Percentiles rank a stretch among this genome's conserved stretches.
Conservation (phyloP, 2,888 invertebrate genomes). For the Sepioteuthis lessoniana region DNA sequence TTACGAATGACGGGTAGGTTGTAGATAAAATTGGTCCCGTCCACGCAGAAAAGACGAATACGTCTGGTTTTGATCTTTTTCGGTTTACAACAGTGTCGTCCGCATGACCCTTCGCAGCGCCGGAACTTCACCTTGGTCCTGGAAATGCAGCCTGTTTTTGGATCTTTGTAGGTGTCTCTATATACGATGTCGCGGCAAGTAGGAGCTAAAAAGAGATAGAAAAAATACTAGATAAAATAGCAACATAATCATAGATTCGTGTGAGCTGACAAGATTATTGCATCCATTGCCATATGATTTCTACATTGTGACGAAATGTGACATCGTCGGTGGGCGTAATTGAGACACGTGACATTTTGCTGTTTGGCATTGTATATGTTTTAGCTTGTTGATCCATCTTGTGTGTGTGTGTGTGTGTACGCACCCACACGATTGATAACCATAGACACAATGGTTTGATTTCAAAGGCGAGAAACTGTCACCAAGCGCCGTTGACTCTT, state of each 20-base stretch:
- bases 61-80: slow-evolving; percentile 94
- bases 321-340: too few relatives aligned
- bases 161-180: slow-evolving; percentile 86
- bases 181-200: slow-evolving; percentile 91
- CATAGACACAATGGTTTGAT: too few relatives aligned
- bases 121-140: slow-evolving; percentile 92
- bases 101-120: slow-evolving; percentile 86
- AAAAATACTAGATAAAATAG: neutral
- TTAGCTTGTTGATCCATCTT: too few relatives aligned
- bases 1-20: slow-evolving; percentile 96
- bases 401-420: neutral
- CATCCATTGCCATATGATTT: too few relatives aligned
- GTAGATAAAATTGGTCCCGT: slow-evolving; percentile 94
- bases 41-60: slow-evolving; percentile 91
- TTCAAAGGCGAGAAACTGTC: too few relatives aligned
- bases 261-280: neutral
- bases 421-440: neutral
- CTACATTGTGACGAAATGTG: too few relatives aligned
- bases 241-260: neutral
- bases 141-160: slow-evolving; percentile 92
- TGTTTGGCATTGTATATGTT: neutral
- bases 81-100: slow-evolving; percentile 86
- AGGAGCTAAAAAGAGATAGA: slow-evolving; percentile 78
- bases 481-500: too few relatives aligned
- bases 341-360: too few relatives aligned